A percentile compares a stretch with the other conserved stretches of the same genome.
Conservation (phyloP, 2,888 invertebrate species). For the Timema cristinae region DNA sequence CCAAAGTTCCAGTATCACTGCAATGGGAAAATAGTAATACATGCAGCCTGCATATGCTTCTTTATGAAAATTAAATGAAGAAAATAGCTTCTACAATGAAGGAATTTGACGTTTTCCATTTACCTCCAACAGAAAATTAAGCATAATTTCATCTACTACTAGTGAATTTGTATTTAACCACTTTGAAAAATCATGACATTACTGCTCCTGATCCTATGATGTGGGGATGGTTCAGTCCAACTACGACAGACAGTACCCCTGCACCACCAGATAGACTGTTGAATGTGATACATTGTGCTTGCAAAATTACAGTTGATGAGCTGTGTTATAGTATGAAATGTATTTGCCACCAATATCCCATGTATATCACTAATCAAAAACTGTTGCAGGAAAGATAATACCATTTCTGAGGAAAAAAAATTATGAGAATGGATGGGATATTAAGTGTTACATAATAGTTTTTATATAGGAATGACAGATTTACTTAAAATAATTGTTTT, state of each 20-base stretch:
- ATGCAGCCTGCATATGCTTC: not conserved
- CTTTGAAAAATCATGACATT: not conserved
- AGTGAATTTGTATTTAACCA: not conserved
- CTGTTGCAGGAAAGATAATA: not conserved
- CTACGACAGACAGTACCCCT: not conserved
- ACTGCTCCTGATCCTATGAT: not conserved
- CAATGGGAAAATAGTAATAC: not conserved
- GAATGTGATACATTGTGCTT: slow-evolving; percentile 1
- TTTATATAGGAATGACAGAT: not conserved
- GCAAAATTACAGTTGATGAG: slow-evolving; percentile 6
- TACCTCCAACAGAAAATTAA: slow-evolving; percentile 9
- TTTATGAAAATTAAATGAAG: not conserved
- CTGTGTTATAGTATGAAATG: slow-evolving; percentile 8
- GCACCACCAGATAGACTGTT: slow-evolving; percentile 7
- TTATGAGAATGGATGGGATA: not conserved
- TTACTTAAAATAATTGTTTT: not conserved
- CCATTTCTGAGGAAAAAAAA: not conserved
- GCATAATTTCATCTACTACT: not conserved
- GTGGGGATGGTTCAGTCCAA: slow-evolving; percentile 4
- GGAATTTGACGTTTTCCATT: slow-evolving; percentile 1
- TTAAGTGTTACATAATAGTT: not conserved
- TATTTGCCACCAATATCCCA: not conserved
- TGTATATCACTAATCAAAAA: slow-evolving; percentile 1
- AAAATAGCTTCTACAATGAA: slow-evolving; percentile 6
- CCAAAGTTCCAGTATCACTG: not conserved